Percentiles rank a stretch among this genome's conserved stretches.
Conservation (phyloP, 2,797 vertebrate genomes). For the Oreortyx pictus region DNA sequence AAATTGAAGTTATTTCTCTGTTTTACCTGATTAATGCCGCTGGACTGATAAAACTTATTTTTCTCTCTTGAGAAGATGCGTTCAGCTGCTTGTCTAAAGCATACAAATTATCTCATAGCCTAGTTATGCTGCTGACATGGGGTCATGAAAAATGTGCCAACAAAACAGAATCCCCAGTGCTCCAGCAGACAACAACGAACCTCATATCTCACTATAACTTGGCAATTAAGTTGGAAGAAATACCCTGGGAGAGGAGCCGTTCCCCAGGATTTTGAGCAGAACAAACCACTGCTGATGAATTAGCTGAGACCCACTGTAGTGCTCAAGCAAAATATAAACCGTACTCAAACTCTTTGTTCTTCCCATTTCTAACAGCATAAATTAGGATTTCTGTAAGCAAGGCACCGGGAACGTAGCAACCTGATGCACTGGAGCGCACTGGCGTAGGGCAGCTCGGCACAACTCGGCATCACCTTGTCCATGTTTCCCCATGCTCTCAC, state of each 20-base stretch:
- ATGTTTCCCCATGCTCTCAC: neutral
- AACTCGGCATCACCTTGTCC: neutral
- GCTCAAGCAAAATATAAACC: neutral
- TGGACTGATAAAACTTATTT: conserved; percentile 41
- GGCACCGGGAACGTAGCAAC: neutral
- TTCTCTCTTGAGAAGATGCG: conserved; percentile 17
- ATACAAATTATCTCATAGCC: conserved; percentile 73
- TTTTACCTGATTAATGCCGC: conserved; percentile 47
- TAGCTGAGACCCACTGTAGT: conserved; percentile 13
- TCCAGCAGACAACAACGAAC: conserved; percentile 63
- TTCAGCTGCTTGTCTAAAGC: conserved; percentile 56
- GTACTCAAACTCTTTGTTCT: neutral
- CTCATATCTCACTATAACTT: conserved; percentile 70
- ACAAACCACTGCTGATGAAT: conserved; percentile 37
- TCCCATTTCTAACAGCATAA: neutral
- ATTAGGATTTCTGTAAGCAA: neutral
- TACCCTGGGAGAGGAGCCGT: conserved; percentile 15
- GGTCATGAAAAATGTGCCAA: conserved; percentile 64
- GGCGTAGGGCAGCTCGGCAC: neutral
- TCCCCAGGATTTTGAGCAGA: conserved; percentile 56
- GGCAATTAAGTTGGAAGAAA: conserved; percentile 55
- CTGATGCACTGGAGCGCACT: rapidly evolving
- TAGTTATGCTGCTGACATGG: conserved; percentile 58
- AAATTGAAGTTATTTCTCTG: conserved; percentile 36
- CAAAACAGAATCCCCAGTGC: conserved; percentile 45